Base-by-base conservation (phyloP, 2,113 vertebrate species). In the Verasper variegatus region DNA sequence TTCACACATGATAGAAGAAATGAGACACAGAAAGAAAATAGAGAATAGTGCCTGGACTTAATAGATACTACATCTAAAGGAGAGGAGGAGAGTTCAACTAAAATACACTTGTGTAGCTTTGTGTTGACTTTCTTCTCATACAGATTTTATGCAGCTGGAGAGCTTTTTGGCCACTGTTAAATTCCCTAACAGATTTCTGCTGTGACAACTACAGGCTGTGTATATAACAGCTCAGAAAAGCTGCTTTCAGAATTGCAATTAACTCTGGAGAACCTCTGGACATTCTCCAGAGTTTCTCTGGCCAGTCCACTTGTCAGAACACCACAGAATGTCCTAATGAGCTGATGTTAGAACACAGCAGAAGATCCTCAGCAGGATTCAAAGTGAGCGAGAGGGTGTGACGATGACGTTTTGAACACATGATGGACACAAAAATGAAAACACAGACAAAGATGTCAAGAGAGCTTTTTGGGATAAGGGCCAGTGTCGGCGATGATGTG, bases 171-270 rank as follows among this genome's bases (percentile, higher is more conserved):
- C 60, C 55, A 45, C 42, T 49, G 58, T 55, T 27, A 3, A 40
- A 21, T 68, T 66, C 40, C 27, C 20, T 27, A 26, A 79, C 71
- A 82, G 75, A 78, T 74, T 71, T 78, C 67, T 66, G 56, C 61
- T 67, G 27, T 68, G 55, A 52, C 49, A 66, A 78, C 24, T 31
- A 18, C 56, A 27, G 42, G 37, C 26, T 71, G 49, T 42, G 60
- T 37, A 23, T 67, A 13, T 73, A 63, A 67, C 69, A 71, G 60
- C 51, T 74, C 56, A 69, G 35, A 49, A 42, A 37, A 42, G 40
- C 10, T 13, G 40, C 40, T 10, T 37, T 37, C 9, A 37, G 1
- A 37, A 2, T 3, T 12, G 11, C 40, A 42, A 42, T 3, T 13
- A 42, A 42, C 12, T 42, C 35, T 37, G 35, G 35, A 37, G 35